phyloP scores from a whole-genome alignment of 2,888 invertebrate species.

The Ferdinandea cuprea region DNA sequence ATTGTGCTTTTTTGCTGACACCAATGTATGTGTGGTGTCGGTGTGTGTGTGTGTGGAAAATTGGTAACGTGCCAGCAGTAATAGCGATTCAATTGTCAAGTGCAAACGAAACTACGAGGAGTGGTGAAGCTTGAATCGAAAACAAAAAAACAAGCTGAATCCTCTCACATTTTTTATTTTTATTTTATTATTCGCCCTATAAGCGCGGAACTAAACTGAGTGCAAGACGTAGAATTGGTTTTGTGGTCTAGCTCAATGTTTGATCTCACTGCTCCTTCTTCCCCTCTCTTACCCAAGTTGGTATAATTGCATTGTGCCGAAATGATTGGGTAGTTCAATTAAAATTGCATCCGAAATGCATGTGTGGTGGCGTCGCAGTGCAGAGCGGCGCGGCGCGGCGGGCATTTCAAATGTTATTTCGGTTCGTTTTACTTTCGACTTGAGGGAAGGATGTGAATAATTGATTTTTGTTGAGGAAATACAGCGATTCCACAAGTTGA shows the following conservation, averaged over 20 bases:
- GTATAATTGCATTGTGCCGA: constrained; percentile 63
- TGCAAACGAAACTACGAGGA: constrained; percentile 34
- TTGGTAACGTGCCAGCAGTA: constrained; percentile 69
- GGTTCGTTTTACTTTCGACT: constrained; percentile 33
- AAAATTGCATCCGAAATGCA: constrained; percentile 56
- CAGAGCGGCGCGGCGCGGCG: background rate
- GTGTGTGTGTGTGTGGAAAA: constrained; percentile 20
- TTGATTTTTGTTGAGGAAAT: constrained; percentile 64
- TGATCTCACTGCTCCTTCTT: constrained; percentile 44
- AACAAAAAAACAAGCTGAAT: constrained; percentile 1
- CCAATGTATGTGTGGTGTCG: too few relatives aligned
- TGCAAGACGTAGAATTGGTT: constrained; percentile 43
- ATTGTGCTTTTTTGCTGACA: constrained; percentile 30
- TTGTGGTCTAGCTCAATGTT: constrained; percentile 64
- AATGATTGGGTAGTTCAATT: constrained; percentile 72
- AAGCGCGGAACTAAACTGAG: constrained; percentile 20
- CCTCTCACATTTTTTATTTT: constrained; percentile 21
- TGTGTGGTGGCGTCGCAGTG: background rate
- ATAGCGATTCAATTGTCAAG: constrained; percentile 66
- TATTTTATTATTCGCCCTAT: background rate
- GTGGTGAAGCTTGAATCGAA: too few relatives aligned
- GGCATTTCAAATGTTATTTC: constrained; percentile 19
- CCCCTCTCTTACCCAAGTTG: constrained; percentile 9
- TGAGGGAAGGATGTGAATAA: constrained; percentile 67
- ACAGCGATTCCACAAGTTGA: constrained; percentile 40